Conservation (phyloP, 1,140 invertebrate species). For the Pachypeltis micranthus region DNA sequence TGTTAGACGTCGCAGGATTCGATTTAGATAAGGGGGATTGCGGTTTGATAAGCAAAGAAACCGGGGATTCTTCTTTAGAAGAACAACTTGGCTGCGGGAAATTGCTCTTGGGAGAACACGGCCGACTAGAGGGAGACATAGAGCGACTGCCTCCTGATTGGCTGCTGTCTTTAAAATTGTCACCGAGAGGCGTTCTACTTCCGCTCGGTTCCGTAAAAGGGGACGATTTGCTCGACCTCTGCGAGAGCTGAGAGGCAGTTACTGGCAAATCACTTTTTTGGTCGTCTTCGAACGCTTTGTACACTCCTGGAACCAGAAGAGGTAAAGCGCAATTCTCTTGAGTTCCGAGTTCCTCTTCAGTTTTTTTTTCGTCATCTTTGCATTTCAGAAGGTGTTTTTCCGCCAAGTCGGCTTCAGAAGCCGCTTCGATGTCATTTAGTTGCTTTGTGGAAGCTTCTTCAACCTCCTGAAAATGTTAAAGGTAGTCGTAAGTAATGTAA, state of each 20-base stretch:
- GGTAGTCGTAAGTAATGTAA: too few species aligned
- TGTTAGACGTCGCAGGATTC: neutral
- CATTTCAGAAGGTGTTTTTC: neutral
- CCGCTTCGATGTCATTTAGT: neutral
- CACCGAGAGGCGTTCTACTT: too few species aligned
- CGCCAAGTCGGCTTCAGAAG: neutral
- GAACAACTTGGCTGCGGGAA: neutral
- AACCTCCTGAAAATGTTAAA: too few species aligned
- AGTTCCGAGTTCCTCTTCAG: too few species aligned
- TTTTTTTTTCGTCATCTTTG: too few species aligned
- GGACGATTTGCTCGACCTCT: too few species aligned
- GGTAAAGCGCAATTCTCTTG: too few species aligned
- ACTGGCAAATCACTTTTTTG: too few species aligned
- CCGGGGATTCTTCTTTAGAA: neutral
- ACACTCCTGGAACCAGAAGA: too few species aligned
- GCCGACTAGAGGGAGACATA: neutral
- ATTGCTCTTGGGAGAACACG: neutral
- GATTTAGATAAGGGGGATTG: neutral
- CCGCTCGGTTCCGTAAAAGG: too few species aligned
- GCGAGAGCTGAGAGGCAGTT: too few species aligned
- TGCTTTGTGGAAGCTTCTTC: neutral
- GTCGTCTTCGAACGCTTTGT: too few species aligned
- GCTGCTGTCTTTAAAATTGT: neutral
- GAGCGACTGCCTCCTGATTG: neutral
- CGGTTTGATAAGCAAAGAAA: neutral